These are phyloP conservation scores for Smittia sp. DNA, from an alignment of 2,888 invertebrate species.

Conservation along the genomic window DNA sequence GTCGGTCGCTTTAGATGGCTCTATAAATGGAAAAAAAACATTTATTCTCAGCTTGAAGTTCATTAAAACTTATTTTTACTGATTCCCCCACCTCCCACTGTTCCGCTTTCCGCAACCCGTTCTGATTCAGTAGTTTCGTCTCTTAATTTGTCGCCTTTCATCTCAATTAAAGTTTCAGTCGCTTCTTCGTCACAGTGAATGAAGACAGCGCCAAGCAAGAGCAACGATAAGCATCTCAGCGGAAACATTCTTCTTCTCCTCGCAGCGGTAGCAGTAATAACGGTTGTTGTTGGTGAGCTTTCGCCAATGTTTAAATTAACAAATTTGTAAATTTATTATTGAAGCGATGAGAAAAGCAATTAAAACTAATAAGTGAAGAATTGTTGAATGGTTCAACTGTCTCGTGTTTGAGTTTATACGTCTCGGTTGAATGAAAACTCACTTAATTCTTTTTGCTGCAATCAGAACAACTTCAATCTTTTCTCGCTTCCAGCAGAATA, in stretches of 20 bases:
- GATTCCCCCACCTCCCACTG: background rate
- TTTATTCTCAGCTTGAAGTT: constrained; percentile 1
- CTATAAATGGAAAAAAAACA: background rate
- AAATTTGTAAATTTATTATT: constrained; percentile 19
- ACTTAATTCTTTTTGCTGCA: too few species aligned
- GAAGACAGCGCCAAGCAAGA: constrained; percentile 18
- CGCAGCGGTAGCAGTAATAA: too few species aligned
- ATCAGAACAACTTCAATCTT: background rate
- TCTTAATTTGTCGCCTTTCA: constrained; percentile 13
- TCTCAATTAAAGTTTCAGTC: constrained; percentile 30
- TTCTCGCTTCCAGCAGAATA: background rate
- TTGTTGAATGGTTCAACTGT: background rate
- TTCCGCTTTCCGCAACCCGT: constrained; percentile 3
- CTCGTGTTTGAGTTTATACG: background rate
- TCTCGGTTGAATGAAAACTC: too few species aligned
- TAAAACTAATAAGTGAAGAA: constrained; percentile 4
- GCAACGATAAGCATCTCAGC: background rate
- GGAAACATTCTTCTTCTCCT: background rate
- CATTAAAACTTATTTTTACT: constrained; percentile 13
- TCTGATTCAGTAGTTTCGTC: background rate
- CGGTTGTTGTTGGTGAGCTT: background rate
- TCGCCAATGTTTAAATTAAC: constrained; percentile 7
- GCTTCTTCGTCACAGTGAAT: constrained; percentile 16
- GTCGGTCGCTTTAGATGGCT: background rate
- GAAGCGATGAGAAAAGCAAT: background rate